phyloP scores from a whole-genome alignment of 2,888 invertebrate species.

The Eristalis pertinax region DNA sequence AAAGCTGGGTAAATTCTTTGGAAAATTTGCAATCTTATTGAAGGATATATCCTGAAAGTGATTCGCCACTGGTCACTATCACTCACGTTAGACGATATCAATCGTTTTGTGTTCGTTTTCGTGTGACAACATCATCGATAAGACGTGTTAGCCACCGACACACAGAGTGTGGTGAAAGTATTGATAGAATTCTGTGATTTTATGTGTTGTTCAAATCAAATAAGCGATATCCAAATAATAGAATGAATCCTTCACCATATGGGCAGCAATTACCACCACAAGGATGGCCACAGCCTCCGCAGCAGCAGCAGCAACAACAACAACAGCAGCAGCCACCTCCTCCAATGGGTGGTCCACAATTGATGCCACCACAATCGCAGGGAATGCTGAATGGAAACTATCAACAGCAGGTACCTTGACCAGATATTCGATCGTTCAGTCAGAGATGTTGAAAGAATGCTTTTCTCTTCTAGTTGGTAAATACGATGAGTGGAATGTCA shows the following conservation, averaged over 20 bases:
- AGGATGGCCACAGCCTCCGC: conserved; percentile 77
- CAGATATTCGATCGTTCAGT: neutral
- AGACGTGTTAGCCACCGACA: conserved; percentile 63
- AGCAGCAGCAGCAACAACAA: conserved; percentile 78
- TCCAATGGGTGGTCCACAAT: conserved; percentile 73
- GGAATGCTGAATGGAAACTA: conserved; percentile 79
- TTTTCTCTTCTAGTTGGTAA: conserved; percentile 74
- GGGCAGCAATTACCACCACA: conserved; percentile 75
- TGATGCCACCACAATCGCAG: conserved; percentile 72
- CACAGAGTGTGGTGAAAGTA: conserved; percentile 62
- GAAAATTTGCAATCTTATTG: neutral
- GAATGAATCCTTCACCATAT: conserved; percentile 79
- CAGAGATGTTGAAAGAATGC: neutral
- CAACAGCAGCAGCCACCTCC: conserved; percentile 75
- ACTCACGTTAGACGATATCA: conserved; percentile 33
- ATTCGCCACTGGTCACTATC: neutral
- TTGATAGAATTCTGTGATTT: conserved; percentile 47
- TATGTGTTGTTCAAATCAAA: conserved; percentile 46
- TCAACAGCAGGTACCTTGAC: conserved; percentile 78
- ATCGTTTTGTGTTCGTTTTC: conserved; percentile 25
- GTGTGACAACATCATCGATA: conserved; percentile 57
- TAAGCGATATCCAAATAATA: conserved; percentile 17
- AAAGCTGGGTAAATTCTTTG: conserved; percentile 34
- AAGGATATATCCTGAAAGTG: neutral
- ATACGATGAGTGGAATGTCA: conserved; percentile 78